Evolutionary conservation across 2,888 invertebrate genomes (phyloP), one percentile per base, ranked within the genome.

Genomic region (Eupithecia dodoneata): DNA sequence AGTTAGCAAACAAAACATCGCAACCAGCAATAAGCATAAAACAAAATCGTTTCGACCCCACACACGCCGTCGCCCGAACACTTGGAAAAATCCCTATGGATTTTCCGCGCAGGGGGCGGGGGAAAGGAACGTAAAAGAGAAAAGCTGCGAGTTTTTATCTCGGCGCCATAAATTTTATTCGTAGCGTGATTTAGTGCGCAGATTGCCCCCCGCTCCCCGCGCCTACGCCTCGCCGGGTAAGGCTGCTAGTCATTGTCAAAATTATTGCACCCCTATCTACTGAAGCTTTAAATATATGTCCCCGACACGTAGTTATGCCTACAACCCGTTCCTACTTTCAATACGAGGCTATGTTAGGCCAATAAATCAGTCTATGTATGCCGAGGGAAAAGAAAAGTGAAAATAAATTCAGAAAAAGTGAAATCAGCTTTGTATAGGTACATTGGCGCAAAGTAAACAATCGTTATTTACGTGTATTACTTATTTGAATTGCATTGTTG

Each of bases 91-190:
- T 94, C 94, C 95, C 94, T 94, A 94, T 93, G 94, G 94, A 94
- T 94, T 94, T 95, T 94, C 94, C 92, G 89, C 88, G 90, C 88
- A 90, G 91, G 88, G 89, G 82, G 85, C 81, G 86, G 88, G 90
- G 92, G 91, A 92, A 93, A 94, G 93, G 94, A 94, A 94, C 94
- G 94, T 95, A 95, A 95, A 95, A 95, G 95, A 95, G 95, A 95
- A 95, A 95, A 95, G 95, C 95, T 95, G 95, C 95, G 95, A 95
- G 95, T 95, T 95, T 95, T 95, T 95, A 95, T 95, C 95, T 95
- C 95, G 95, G 94, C 94, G 93, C 95, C 95, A 95, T 95, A 95
- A 95, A 95, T 95, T 95, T 95, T 95, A 95, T 95, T 95, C 95
- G 95, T 93, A 95, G 94, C 95, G 95, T 95, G 95, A 95, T 95